Evolutionary conservation across 1,140 invertebrate species (phyloP).

Genomic region (Helicoverpa zea): DNA sequence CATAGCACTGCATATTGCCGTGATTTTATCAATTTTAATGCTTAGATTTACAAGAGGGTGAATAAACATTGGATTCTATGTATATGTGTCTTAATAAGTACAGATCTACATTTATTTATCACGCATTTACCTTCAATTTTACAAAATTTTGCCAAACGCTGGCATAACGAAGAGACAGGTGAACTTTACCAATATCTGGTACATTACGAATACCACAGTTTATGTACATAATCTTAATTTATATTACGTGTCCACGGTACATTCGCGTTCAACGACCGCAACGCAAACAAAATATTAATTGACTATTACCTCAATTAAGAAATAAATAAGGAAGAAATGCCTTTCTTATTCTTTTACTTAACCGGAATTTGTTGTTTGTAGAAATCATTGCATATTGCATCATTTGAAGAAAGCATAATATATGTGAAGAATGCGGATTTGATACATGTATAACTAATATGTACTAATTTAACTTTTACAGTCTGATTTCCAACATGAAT

Average conservation of each 20-base stretch:
- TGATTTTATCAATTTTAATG: no score
- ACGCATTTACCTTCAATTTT: conserved; percentile 4
- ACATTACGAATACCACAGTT: not conserved
- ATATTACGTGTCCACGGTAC: not conserved
- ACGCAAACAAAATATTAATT: conserved; percentile 23
- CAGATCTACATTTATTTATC: not conserved
- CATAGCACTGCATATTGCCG: no score
- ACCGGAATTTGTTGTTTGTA: not conserved
- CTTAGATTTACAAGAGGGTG: no score
- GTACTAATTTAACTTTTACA: no score
- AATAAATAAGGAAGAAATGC: not conserved
- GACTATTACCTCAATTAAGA: not conserved
- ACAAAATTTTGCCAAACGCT: conserved; percentile 3
- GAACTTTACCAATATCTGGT: conserved; percentile 26
- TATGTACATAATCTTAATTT: conserved; percentile 28
- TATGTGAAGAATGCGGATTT: no score
- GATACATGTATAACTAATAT: no score
- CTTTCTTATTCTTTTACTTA: not conserved
- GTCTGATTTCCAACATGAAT: no score
- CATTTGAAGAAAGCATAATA: no score
- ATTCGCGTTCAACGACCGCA: not conserved
- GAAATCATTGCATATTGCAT: not conserved
- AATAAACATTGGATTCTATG: no score
- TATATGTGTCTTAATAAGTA: not conserved
- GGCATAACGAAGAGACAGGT: not conserved